Evolutionary conservation across 23 tunicate genomes (phyloP).

Genomic region (Halocynthia aurantium): DNA sequence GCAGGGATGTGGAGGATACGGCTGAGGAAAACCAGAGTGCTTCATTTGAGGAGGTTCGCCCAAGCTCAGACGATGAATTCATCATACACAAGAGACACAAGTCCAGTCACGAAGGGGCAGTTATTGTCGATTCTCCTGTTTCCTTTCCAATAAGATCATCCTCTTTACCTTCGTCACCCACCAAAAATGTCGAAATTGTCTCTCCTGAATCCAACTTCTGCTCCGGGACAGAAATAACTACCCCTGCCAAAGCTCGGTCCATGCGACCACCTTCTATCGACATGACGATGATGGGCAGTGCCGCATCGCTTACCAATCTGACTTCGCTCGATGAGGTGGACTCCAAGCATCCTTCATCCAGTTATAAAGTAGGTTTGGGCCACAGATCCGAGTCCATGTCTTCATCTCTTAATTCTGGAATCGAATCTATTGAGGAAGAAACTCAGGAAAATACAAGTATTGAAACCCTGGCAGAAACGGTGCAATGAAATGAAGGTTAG

Average conservation of each 20-base stretch:
- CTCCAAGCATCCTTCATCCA: too few species aligned
- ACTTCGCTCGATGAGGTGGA: slow-evolving; percentile 14
- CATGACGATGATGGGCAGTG: slow-evolving; percentile 30
- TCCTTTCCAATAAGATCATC: too few species aligned
- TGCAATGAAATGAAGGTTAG: too few species aligned
- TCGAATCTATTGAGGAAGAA: too few species aligned
- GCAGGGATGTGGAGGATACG: neutral
- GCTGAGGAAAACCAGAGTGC: neutral
- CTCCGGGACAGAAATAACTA: neutral
- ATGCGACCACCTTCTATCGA: slow-evolving; percentile 90
- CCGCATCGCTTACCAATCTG: slow-evolving; percentile 16
- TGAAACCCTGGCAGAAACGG: too few species aligned
- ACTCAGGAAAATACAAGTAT: too few species aligned
- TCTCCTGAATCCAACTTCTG: neutral
- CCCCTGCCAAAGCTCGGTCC: slow-evolving; percentile 57
- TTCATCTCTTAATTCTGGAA: too few species aligned
- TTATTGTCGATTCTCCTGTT: too few species aligned
- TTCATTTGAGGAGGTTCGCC: neutral
- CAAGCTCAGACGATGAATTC: slow-evolving; percentile 22
- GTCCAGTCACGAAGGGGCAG: neutral
- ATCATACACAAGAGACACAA: slow-evolving; percentile 4
- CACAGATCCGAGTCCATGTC: too few species aligned
- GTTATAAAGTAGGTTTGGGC: too few species aligned
- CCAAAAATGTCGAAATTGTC: too few species aligned
- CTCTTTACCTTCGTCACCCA: too few species aligned